phyloP scores from a whole-genome alignment of 2,888 invertebrate species.

The Brenthis hecate region DNA sequence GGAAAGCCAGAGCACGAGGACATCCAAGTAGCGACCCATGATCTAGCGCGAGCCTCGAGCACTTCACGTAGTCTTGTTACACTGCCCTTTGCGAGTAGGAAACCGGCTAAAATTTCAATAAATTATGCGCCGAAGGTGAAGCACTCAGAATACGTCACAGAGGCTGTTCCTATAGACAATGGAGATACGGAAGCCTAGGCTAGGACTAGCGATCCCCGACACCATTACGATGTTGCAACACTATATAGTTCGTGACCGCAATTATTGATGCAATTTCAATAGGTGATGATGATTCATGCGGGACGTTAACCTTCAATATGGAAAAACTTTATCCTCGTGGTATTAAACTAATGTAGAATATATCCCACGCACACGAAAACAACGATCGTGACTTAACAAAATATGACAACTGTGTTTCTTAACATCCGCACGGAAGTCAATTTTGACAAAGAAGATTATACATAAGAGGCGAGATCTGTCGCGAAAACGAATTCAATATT shows the following conservation, averaged over 20 bases:
- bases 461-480: not conserved
- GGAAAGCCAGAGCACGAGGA: slow-evolving; percentile 55
- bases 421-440: not conserved
- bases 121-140: slow-evolving; percentile 22
- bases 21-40: slow-evolving; percentile 52
- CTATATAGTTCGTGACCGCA: not conserved
- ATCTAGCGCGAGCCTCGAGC: slow-evolving; percentile 21
- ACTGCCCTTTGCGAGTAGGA: slow-evolving; percentile 26
- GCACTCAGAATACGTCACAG: slow-evolving; percentile 27
- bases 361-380: not conserved
- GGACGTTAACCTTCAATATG: not conserved
- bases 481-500: not conserved
- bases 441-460: slow-evolving; percentile 13
- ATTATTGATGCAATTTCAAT: slow-evolving; percentile 46
- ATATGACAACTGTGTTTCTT: not conserved
- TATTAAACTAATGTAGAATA: no score
- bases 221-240: not conserved
- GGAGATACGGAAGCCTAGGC: slow-evolving; percentile 26
- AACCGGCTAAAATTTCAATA: slow-evolving; percentile 23
- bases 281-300: slow-evolving; percentile 39
- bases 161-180: slow-evolving; percentile 16
- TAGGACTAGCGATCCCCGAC: not conserved
- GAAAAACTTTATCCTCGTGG: not conserved
- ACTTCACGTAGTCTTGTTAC: slow-evolving; percentile 4
- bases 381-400: slow-evolving; percentile 6